Evolutionary conservation across 53 echinoderm and acorn worm species (phyloP).

Genomic region (Pentamera pediparva): DNA sequence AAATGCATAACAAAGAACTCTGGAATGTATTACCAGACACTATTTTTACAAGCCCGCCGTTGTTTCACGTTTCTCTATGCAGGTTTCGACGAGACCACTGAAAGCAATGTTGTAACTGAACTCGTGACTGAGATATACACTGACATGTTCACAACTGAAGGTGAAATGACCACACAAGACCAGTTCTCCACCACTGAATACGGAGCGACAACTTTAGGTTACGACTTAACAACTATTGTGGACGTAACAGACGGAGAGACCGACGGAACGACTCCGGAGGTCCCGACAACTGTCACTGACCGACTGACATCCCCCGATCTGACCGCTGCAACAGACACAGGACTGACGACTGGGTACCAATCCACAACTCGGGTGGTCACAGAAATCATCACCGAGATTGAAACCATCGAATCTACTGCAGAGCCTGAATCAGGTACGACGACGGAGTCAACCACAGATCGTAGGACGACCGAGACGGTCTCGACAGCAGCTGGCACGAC

Average conservation of each 20-base stretch:
- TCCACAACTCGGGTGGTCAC: neutral
- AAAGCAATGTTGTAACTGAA: constrained; percentile 1
- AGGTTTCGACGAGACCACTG: constrained; percentile 13
- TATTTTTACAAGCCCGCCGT: too few species aligned
- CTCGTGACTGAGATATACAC: constrained; percentile 22
- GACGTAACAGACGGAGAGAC: neutral
- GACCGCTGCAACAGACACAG: neutral
- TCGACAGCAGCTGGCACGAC: neutral
- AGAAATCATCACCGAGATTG: neutral
- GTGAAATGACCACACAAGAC: neutral
- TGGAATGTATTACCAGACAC: too few species aligned
- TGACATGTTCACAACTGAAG: constrained; percentile 12
- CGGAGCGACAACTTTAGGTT: neutral
- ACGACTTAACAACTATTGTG: neutral
- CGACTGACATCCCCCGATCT: neutral
- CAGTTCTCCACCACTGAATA: neutral
- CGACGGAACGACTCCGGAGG: neutral
- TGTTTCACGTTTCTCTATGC: constrained; percentile 12
- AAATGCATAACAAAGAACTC: too few species aligned
- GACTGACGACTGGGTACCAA: neutral
- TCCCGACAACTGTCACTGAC: neutral
- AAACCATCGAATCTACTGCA: neutral
- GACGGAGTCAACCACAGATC: neutral
- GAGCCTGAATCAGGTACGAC: neutral
- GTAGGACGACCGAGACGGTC: neutral